Evolutionary conservation across 2,113 vertebrate species (phyloP).

Genomic region (Drymodes brunneopygia): DNA sequence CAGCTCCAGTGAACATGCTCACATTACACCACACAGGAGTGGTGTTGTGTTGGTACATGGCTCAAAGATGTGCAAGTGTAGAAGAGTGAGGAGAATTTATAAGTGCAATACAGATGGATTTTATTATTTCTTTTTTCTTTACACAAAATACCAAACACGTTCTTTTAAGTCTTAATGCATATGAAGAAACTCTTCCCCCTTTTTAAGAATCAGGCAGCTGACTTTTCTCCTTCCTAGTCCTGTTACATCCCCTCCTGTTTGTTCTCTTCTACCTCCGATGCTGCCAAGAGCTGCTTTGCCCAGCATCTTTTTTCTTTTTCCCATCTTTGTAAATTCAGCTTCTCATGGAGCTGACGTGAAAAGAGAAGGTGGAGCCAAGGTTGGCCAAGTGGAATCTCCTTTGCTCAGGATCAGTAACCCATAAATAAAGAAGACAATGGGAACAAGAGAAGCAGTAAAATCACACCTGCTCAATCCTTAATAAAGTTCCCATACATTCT

Average conservation of each 20-base stretch:
- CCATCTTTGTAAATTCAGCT: neutral
- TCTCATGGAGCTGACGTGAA: neutral
- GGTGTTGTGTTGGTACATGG: neutral
- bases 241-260: neutral
- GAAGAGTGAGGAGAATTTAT: neutral
- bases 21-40: neutral
- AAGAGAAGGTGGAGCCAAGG: neutral
- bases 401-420: neutral
- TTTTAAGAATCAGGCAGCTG: neutral
- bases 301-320: neutral
- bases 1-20: neutral
- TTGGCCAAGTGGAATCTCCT: neutral
- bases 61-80: neutral
- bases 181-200: neutral
- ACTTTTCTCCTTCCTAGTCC: neutral
- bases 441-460: neutral
- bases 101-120: neutral
- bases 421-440: neutral
- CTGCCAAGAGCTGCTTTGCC: neutral
- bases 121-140: neutral
- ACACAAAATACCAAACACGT: accelerated
- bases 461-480: neutral
- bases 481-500: neutral
- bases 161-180: neutral
- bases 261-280: neutral